phyloP scores from a whole-genome alignment of 2,888 invertebrate genomes.

The Hartigia nigra region DNA sequence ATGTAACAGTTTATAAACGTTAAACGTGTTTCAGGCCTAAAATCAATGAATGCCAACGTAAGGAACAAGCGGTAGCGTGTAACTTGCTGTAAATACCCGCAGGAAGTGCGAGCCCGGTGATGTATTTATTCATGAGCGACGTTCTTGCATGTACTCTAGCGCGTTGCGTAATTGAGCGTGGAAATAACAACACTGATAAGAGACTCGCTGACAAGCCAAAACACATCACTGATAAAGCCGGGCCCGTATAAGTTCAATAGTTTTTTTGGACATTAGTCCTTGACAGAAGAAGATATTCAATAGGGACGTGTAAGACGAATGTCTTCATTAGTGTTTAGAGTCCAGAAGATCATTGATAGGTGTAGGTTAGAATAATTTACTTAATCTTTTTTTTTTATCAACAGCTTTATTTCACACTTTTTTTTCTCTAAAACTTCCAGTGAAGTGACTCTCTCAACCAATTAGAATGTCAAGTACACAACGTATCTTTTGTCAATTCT shows the following conservation, averaged over 20 bases:
- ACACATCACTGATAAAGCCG: not conserved
- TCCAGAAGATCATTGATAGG: not conserved
- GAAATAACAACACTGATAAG: constrained; percentile 43
- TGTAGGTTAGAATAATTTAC: not conserved
- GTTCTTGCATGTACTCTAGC: not conserved
- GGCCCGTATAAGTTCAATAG: not conserved
- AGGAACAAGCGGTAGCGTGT: not conserved
- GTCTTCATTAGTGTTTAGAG: not conserved
- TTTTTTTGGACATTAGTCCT: not conserved
- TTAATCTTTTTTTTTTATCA: not conserved
- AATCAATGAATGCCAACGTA: not conserved
- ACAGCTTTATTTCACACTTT: not conserved
- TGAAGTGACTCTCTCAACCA: not conserved
- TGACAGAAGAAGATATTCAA: not conserved
- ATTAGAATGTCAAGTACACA: not conserved
- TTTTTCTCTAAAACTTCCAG: not conserved
- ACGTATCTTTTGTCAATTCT: not conserved
- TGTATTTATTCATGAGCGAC: not conserved
- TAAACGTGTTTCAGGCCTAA: not conserved
- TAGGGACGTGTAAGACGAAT: not conserved
- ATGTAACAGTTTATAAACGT: not conserved
- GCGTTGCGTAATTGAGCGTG: constrained; percentile 28
- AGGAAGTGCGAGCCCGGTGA: not conserved
- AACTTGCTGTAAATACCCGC: not conserved
- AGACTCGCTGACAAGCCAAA: not conserved